These are phyloP conservation scores for Drosophila merina DNA, from an alignment of 2,888 invertebrate genomes.

Conservation along the genomic window DNA sequence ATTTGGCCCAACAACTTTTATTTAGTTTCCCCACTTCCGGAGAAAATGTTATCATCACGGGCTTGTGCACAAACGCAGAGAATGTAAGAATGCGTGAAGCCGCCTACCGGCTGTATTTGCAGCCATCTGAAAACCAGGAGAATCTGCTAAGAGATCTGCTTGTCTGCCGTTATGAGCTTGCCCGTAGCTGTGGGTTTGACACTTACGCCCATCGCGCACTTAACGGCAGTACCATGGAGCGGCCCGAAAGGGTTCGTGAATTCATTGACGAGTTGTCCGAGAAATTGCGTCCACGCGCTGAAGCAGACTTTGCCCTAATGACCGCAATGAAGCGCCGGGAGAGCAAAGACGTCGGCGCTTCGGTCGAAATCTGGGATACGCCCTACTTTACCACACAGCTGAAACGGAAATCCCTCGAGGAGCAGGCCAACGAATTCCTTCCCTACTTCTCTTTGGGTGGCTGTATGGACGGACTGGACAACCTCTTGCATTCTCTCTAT, in stretches of 20 bases:
- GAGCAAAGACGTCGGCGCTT: conserved; percentile 66
- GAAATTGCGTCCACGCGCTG: conserved; percentile 88
- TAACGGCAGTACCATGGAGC: conserved; percentile 93
- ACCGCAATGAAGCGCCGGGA: conserved; percentile 87
- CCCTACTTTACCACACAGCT: conserved; percentile 92
- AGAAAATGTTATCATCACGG: conserved; percentile 90
- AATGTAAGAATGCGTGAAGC: conserved; percentile 93
- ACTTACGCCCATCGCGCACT: conserved; percentile 95
- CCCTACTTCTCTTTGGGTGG: conserved; percentile 96
- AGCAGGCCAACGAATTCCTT: conserved; percentile 89
- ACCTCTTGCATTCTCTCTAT: conserved; percentile 92
- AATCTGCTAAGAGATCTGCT: conserved; percentile 89
- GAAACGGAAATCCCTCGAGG: conserved; percentile 89
- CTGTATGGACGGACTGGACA: conserved; percentile 98
- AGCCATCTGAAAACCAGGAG: conserved; percentile 91
- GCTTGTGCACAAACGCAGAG: conserved; percentile 92
- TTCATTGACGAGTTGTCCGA: conserved; percentile 92
- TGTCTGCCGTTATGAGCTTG: conserved; percentile 90
- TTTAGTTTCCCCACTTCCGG: conserved; percentile 87
- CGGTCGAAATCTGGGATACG: conserved; percentile 92
- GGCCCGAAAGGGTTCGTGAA: conserved; percentile 90
- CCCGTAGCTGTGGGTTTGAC: conserved; percentile 93
- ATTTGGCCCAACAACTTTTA: background rate
- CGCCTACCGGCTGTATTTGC: conserved; percentile 93
- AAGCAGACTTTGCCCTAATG: conserved; percentile 91